phyloP scores from a whole-genome alignment of 2,797 vertebrate species.

The Chiroxiphia lanceolata region DNA sequence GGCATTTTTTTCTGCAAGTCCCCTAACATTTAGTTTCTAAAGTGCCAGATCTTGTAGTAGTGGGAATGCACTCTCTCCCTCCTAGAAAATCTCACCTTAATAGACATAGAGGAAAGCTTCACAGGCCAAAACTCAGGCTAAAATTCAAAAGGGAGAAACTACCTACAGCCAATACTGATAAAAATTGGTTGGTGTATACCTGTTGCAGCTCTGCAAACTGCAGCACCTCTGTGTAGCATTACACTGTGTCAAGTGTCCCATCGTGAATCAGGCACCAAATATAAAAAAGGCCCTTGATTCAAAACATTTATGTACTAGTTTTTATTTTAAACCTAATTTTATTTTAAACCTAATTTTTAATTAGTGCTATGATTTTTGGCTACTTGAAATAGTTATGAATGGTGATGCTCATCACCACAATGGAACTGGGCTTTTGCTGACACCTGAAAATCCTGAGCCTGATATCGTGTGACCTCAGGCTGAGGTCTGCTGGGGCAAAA shows the following conservation, averaged over 20 bases:
- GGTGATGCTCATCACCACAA: accelerated
- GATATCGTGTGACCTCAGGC: not conserved
- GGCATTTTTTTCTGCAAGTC: not conserved
- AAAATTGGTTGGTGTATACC: not conserved
- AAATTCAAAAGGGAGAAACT: not conserved
- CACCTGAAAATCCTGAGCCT: not conserved
- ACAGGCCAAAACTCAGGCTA: not conserved
- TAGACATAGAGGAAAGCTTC: not conserved
- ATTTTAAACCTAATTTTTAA: not conserved
- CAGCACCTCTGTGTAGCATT: not conserved
- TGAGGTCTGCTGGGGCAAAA: not conserved
- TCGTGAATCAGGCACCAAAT: not conserved
- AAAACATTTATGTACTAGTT: not conserved
- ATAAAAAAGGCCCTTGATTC: not conserved
- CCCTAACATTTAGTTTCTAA: not conserved
- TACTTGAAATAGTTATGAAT: not conserved
- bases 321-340: not conserved
- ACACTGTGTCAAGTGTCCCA: not conserved
- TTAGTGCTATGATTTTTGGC: not conserved
- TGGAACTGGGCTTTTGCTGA: not conserved
- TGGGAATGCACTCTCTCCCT: not conserved
- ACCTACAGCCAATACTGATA: not conserved
- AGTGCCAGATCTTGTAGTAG: not conserved
- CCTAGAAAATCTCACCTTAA: not conserved
- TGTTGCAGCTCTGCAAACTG: not conserved